Evolutionary conservation across 2,113 vertebrate species (phyloP).

Genomic region (Oophaga pumilio): DNA sequence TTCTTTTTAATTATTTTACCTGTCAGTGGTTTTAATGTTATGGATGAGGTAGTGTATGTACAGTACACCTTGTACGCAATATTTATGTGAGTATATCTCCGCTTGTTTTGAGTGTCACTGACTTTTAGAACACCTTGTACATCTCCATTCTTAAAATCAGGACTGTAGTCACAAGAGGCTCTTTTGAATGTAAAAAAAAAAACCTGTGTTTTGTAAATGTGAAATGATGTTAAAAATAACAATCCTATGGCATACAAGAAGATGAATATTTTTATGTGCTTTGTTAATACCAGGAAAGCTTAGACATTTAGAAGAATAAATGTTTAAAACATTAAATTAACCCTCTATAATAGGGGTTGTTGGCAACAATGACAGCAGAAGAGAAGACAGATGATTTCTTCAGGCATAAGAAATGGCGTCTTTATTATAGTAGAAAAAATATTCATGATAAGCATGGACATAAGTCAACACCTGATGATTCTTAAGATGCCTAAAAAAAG

Average conservation of each 20-base stretch:
- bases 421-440: not conserved
- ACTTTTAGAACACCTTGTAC: not conserved
- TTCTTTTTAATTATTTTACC: no score
- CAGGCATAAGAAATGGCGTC: not conserved
- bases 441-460: not conserved
- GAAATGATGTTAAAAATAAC: not conserved
- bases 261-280: not conserved
- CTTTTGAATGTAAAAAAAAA: not conserved
- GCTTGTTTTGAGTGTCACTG: not conserved
- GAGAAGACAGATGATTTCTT: slow-evolving; percentile 9
- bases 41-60: not conserved
- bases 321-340: not conserved
- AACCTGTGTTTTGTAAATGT: not conserved
- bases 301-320: not conserved
- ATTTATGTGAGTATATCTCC: not conserved
- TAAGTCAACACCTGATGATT: not conserved
- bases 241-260: not conserved
- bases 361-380: not conserved
- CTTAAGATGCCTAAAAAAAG: not conserved
- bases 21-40: not conserved
- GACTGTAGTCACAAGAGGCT: not conserved
- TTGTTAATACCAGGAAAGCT: not conserved
- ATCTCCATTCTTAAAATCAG: not conserved
- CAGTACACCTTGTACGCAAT: not conserved
- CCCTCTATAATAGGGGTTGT: not conserved